phyloP scores from a whole-genome alignment of 37 sponge, comb jelly and placozoan species.

The Ephydatia muelleri region DNA sequence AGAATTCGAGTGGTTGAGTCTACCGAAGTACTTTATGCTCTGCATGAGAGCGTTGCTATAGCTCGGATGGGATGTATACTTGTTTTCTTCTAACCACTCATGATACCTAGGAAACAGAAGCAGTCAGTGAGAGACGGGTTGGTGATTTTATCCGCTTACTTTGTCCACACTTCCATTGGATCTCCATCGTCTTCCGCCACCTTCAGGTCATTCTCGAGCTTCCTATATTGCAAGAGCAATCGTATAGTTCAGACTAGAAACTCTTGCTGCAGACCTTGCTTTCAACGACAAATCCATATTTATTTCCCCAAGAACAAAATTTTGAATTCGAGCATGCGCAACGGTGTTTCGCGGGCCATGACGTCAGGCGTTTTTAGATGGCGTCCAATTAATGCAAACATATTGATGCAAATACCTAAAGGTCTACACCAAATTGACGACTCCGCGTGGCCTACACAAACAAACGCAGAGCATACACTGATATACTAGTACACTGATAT shows the following conservation, averaged over 20 bases:
- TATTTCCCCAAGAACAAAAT: neutral
- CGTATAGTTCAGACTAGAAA: neutral
- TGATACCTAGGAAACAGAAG: neutral
- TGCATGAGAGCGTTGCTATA: neutral
- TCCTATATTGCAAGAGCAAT: neutral
- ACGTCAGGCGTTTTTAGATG: neutral
- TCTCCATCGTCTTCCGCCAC: neutral
- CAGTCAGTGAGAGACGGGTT: neutral
- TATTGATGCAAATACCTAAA: too few relatives aligned
- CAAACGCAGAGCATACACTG: too few relatives aligned
- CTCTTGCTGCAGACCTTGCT: neutral
- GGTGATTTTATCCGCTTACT: neutral
- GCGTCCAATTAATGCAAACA: too few relatives aligned
- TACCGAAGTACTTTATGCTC: slow-evolving; percentile 10
- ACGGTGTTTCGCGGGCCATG: neutral
- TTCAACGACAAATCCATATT: neutral
- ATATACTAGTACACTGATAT: too few relatives aligned
- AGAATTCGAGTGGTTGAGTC: slow-evolving; percentile 4
- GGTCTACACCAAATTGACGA: too few relatives aligned
- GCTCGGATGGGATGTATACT: neutral
- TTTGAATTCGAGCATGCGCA: neutral
- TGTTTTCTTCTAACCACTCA: slow-evolving; percentile 11
- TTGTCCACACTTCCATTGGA: slow-evolving; percentile 4
- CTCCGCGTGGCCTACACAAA: too few relatives aligned
- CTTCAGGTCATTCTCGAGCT: slow-evolving; percentile 2